Percentiles rank a stretch among this genome's conserved stretches.
Evolutionary conservation across 2,888 invertebrate genomes (phyloP).

Genomic region (Drosophila rubida): DNA sequence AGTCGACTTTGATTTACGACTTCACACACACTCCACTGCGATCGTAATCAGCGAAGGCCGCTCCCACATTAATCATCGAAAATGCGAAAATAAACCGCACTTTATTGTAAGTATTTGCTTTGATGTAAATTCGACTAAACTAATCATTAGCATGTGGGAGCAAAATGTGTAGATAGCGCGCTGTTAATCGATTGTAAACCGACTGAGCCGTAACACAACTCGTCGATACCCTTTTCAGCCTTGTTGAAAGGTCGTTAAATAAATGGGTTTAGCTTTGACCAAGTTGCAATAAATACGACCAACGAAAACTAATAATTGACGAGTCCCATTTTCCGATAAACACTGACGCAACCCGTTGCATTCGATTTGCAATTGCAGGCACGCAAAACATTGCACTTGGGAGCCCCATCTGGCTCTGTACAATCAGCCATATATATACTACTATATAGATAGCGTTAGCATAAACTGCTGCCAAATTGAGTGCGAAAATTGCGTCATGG

Average conservation of each 20-base stretch:
- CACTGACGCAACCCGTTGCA: conserved; percentile 27
- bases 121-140: too few relatives aligned
- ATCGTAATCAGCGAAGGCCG: not conserved
- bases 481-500: conserved; percentile 32
- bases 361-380: conserved; percentile 27
- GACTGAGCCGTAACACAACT: conserved; percentile 10
- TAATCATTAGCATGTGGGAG: conserved; percentile 21
- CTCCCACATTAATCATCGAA: not conserved
- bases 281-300: conserved; percentile 26
- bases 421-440: conserved; percentile 3
- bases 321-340: conserved; percentile 29
- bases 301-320: conserved; percentile 19
- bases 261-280: conserved; percentile 45
- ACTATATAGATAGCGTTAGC: conserved; percentile 16
- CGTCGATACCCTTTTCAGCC: conserved; percentile 5
- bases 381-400: conserved; percentile 49
- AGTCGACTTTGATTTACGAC: conserved; percentile 20
- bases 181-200: conserved; percentile 16
- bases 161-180: conserved; percentile 17
- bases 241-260: conserved; percentile 20
- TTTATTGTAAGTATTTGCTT: too few relatives aligned
- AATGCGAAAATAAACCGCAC: not conserved
- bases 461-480: conserved; percentile 30
- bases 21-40: too few relatives aligned
- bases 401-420: conserved; percentile 3